Base-by-base conservation (phyloP, 2,888 invertebrate genomes). In the Ligdia adustata region DNA sequence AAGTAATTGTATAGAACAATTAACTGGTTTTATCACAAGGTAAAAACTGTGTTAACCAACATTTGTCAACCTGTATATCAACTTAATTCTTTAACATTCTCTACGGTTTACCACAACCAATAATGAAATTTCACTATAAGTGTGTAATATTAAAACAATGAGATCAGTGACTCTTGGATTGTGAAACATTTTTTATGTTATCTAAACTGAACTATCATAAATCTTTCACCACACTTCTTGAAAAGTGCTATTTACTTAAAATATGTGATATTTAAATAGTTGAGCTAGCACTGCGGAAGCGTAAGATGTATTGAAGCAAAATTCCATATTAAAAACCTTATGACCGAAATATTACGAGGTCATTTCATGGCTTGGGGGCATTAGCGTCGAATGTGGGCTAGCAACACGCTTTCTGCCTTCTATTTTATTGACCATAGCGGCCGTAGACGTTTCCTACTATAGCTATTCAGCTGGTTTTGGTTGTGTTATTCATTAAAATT, bases 371-470 rank as follows among this genome's bases (percentile, higher is more conserved):
- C 45, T 44, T 16, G 41, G 44, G 38, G 52, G 52, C 57, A 55
- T 55, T 55, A 53, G 41, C 45, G 29, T 16, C 24, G 44, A 41
- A 58, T 58, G 58, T 55, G 52, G 58, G 52, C 48, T 53, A 52
- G 33, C 49, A 43, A 49, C 44, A 50, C 57, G 57, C 57, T 60
- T 53, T 60, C 57, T 59, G 56, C 32, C 42, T 46, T 29, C 44
- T 44, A 45, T 55, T 51, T 45, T 54, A 56, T 46, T 56, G 52
- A 49, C 43, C 56, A 51, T 51, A 48, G 45, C 52, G 40, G 40
- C 28, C 13, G 26, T 37, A 31, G 31, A 37, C n/a, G 12, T 11
- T 18, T 11, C 31, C 11, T 9, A 9, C n/a, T n/a, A n/a, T n/a
- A n/a, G n/a, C n/a, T n/a, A n/a, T n/a, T n/a, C n/a, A 16, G 5